Conservation (phyloP, 2,113 vertebrate species). For the Aleadryas rufinucha region DNA sequence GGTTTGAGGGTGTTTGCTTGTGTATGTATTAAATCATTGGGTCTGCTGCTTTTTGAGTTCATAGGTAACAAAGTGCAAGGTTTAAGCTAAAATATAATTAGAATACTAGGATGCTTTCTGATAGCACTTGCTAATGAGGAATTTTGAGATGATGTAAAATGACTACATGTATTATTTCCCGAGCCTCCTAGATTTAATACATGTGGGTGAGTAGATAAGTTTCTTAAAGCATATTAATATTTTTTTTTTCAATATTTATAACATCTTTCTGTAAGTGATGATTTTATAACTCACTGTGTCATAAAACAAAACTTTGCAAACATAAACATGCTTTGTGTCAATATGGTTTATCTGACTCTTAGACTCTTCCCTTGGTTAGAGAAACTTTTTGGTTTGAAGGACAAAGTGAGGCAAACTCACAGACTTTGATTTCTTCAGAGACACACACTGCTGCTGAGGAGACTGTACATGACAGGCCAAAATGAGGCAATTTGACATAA, state of each 20-base stretch:
- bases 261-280: background rate
- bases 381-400: background rate
- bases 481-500: background rate
- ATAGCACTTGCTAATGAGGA: background rate
- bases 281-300: background rate
- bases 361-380: background rate
- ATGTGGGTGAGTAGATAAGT: background rate
- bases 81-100: background rate
- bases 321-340: fast-evolving
- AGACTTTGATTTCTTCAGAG: background rate
- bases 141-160: background rate
- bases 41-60: background rate
- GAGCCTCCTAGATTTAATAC: background rate
- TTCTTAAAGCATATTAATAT: background rate
- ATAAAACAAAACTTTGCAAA: background rate
- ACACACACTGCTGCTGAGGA: background rate
- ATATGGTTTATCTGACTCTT: background rate
- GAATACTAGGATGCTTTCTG: background rate
- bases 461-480: background rate
- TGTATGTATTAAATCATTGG: background rate
- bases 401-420: background rate
- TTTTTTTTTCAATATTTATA: too few relatives aligned
- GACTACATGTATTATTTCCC: background rate
- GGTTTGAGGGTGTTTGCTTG: background rate
- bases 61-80: background rate